Evolutionary conservation across 1,140 invertebrate genomes (phyloP).

Genomic region (Drosophila subpulchrella): DNA sequence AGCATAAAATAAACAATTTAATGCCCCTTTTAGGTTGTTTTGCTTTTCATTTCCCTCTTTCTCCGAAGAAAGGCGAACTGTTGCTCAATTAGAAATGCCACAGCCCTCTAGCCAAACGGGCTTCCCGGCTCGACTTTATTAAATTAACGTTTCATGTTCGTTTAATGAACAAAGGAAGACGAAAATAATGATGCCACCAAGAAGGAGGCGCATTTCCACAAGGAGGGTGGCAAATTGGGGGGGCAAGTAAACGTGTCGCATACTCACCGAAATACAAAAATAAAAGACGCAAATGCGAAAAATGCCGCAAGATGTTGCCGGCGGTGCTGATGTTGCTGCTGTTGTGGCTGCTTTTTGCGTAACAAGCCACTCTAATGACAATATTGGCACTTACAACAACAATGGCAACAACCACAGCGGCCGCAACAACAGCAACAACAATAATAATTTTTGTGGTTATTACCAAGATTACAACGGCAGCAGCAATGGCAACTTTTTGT

Average conservation of each 20-base stretch:
- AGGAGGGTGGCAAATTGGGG: neutral
- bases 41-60: conserved; percentile 27
- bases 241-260: conserved; percentile 66
- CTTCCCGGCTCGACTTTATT: conserved; percentile 73
- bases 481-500: conserved; percentile 59
- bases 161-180: conserved; percentile 82
- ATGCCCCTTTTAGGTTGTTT: conserved; percentile 4
- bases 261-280: conserved; percentile 64
- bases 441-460: conserved; percentile 82
- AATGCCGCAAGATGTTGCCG: conserved; percentile 81
- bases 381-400: conserved; percentile 81
- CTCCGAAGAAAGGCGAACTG: conserved; percentile 13
- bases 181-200: conserved; percentile 78
- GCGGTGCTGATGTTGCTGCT: conserved; percentile 40
- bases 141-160: conserved; percentile 83
- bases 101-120: conserved; percentile 33
- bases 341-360: conserved; percentile 67
- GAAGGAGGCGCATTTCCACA: conserved; percentile 31
- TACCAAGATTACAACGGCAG: conserved; percentile 78
- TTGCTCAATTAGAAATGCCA: conserved; percentile 65
- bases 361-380: conserved; percentile 82
- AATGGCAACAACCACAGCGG: conserved; percentile 61
- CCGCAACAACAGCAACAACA: conserved; percentile 50
- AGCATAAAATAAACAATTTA: conserved; percentile 24
- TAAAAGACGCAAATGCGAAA: conserved; percentile 77